Evolutionary conservation across 2,113 vertebrate genomes (phyloP).

Genomic region (Alligator sinensis): DNA sequence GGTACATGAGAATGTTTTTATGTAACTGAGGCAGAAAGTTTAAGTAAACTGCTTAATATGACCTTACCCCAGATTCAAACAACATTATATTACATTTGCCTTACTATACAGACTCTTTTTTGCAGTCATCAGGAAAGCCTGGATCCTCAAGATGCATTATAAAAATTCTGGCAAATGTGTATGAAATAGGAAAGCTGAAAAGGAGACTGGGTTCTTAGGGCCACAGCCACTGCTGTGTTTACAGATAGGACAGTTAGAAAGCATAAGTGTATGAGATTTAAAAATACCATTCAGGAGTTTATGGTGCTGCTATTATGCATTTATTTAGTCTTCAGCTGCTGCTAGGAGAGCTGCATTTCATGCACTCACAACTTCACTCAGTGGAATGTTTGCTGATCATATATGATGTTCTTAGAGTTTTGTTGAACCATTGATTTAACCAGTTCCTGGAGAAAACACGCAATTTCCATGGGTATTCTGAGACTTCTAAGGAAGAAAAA

Average conservation of each 20-base stretch:
- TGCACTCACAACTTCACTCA: neutral
- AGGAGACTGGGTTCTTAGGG: neutral
- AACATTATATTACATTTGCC: neutral
- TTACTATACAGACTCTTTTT: neutral
- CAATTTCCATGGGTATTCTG: neutral
- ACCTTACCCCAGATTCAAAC: neutral
- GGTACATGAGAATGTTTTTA: neutral
- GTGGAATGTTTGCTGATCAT: neutral
- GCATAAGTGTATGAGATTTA: neutral
- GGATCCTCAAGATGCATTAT: neutral
- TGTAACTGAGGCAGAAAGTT: neutral
- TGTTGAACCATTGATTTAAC: neutral
- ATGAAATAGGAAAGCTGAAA: neutral
- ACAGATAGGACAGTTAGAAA: neutral
- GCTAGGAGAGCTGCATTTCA: neutral
- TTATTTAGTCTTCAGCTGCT: neutral
- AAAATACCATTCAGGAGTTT: neutral
- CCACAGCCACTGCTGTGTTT: accelerated
- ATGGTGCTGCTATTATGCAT: neutral
- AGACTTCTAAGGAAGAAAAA: neutral
- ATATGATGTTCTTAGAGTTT: neutral
- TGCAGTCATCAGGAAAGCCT: neutral
- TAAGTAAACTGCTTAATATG: neutral
- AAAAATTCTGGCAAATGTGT: neutral
- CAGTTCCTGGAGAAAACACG: neutral